Percentiles rank a stretch among this genome's conserved stretches.
Evolutionary conservation across 2,113 vertebrate species (phyloP).

Genomic region (Dinomys branickii): DNA sequence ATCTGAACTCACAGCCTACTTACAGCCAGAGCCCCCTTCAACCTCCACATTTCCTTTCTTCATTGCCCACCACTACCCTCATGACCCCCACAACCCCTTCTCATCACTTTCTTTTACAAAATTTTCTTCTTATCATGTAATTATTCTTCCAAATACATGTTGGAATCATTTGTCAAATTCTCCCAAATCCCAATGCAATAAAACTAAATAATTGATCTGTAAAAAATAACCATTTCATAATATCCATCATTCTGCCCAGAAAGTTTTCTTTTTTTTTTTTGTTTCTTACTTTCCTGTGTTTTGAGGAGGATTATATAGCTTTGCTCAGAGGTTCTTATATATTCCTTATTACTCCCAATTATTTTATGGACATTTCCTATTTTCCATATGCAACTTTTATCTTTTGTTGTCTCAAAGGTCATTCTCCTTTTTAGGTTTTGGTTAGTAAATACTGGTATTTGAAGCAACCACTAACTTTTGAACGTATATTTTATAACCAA

Average conservation of each 20-base stretch:
- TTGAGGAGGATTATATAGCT: conserved; percentile 4
- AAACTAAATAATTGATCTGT: conserved; percentile 27
- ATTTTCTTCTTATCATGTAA: background rate
- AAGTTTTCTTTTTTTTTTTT: background rate
- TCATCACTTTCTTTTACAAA: background rate
- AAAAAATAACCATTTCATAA: background rate
- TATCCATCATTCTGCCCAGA: background rate
- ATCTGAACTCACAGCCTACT: background rate
- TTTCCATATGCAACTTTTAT: conserved; percentile 6
- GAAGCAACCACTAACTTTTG: background rate
- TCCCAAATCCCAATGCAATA: background rate
- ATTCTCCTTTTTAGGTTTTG: background rate
- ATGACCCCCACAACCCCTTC: rapidly evolving
- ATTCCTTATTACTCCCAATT: background rate
- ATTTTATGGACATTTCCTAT: background rate
- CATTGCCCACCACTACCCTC: background rate
- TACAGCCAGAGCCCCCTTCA: background rate
- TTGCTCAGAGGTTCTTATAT: background rate
- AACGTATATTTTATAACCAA: conserved; percentile 3
- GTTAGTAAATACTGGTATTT: background rate
- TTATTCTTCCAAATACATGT: conserved; percentile 32
- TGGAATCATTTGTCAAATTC: conserved; percentile 5
- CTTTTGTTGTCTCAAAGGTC: background rate
- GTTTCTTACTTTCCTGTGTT: background rate
- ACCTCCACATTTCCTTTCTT: too few species aligned